phyloP scores from a whole-genome alignment of 2,888 invertebrate genomes.

The Dryomyza anilis region DNA sequence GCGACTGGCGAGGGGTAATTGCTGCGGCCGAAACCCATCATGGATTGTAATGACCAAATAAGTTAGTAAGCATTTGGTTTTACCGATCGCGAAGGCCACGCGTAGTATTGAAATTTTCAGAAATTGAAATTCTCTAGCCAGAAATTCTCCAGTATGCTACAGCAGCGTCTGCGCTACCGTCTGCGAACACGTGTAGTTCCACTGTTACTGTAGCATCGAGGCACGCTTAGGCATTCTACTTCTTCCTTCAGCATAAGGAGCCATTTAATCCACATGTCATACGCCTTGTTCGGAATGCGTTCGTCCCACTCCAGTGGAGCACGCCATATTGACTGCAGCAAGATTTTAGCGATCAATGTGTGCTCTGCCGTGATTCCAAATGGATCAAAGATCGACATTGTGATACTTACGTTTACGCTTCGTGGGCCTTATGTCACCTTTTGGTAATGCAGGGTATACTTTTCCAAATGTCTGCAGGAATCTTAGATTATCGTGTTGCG shows the following conservation, averaged over 20 bases:
- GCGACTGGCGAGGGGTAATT: no score
- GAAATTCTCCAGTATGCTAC: slow-evolving; percentile 28
- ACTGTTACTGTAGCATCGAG: slow-evolving; percentile 21
- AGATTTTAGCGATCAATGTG: slow-evolving; percentile 24
- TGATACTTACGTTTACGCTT: slow-evolving; percentile 27
- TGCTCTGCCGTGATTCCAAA: slow-evolving; percentile 35
- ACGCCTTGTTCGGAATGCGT: slow-evolving; percentile 15
- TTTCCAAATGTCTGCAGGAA: slow-evolving; percentile 21
- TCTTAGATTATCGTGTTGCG: no score
- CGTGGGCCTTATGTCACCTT: slow-evolving; percentile 15
- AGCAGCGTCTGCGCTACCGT: slow-evolving; percentile 22
- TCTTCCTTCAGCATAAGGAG: slow-evolving; percentile 8
- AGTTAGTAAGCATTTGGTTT: no score
- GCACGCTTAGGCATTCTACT: slow-evolving; percentile 6
- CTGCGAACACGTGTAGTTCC: slow-evolving; percentile 23
- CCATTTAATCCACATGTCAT: slow-evolving; percentile 26
- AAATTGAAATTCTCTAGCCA: background rate
- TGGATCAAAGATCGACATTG: slow-evolving; percentile 37
- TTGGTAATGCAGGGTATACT: slow-evolving; percentile 10
- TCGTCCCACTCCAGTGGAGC: slow-evolving; percentile 26
- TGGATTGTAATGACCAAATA: no score
- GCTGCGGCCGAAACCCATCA: no score
- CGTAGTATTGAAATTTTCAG: no score
- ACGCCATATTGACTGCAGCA: slow-evolving; percentile 29
- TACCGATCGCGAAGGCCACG: slow-evolving; percentile 15